A percentile compares a stretch with the other conserved stretches of the same genome.
Evolutionary conservation across 2,113 vertebrate genomes (phyloP).

Genomic region (Nycticryphes semicollaris): DNA sequence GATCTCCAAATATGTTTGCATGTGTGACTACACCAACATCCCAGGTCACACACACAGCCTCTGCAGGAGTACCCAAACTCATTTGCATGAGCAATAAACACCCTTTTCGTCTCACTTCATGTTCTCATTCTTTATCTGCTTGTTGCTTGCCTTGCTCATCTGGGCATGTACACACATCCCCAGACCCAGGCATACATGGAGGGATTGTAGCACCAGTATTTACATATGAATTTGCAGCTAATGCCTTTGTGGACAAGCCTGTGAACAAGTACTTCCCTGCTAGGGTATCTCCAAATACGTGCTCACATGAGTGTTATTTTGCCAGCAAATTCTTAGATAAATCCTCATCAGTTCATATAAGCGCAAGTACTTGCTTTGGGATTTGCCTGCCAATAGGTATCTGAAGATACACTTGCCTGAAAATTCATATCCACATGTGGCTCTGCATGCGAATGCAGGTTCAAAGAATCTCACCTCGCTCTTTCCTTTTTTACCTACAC

Average conservation of each 20-base stretch:
- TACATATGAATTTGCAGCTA: not conserved
- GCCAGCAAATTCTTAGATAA: constrained; percentile 50
- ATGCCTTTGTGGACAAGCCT: constrained; percentile 9
- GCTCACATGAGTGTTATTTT: constrained; percentile 24
- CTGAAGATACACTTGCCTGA: constrained; percentile 30
- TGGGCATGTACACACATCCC: not conserved
- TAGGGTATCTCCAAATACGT: constrained; percentile 1
- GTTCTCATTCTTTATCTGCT: not conserved
- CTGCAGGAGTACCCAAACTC: rapidly evolving
- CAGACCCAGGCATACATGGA: not conserved
- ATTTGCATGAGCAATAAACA: not conserved
- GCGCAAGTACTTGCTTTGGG: constrained; percentile 31
- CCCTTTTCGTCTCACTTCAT: not conserved
- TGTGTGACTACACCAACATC: not conserved
- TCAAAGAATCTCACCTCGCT: not conserved
- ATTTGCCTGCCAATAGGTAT: constrained; percentile 31
- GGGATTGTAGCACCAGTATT: not conserved
- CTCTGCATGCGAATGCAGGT: constrained; percentile 33
- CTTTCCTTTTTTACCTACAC: constrained; percentile 18
- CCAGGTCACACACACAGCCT: rapidly evolving
- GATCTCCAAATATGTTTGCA: rapidly evolving
- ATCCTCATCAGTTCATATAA: constrained; percentile 58
- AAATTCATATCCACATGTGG: constrained; percentile 35
- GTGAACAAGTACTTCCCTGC: constrained; percentile 36
- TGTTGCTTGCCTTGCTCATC: not conserved